phyloP scores from a whole-genome alignment of 2,797 vertebrate genomes.

The Enteromius radiatus region DNA sequence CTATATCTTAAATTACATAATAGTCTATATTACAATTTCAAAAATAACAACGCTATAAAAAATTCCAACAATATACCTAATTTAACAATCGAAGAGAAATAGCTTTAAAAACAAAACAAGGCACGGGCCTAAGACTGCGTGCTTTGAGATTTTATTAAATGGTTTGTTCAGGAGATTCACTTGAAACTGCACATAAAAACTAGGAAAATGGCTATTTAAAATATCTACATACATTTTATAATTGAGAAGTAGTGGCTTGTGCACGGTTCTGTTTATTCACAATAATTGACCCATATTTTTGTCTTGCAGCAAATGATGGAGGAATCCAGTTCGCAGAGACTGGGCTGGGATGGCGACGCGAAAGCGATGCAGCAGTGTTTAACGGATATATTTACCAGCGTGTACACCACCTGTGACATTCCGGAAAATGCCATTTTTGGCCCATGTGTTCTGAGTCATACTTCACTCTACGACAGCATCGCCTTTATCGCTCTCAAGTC shows the following conservation, averaged over 20 bases:
- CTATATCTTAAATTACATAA: background rate
- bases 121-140: background rate
- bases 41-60: background rate
- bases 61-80: background rate
- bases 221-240: background rate
- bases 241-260: background rate
- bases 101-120: background rate
- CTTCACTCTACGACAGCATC: slow-evolving; percentile 97
- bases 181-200: background rate
- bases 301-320: slow-evolving; percentile 81
- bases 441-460: slow-evolving; percentile 94
- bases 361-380: slow-evolving; percentile 97
- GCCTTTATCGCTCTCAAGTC: slow-evolving; percentile 97
- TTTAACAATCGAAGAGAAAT: background rate
- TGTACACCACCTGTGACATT: slow-evolving; percentile 96
- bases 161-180: background rate
- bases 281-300: background rate
- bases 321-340: slow-evolving; percentile 86
- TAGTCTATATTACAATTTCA: background rate
- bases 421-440: slow-evolving; percentile 96
- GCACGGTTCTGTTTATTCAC: background rate
- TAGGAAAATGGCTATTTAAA: background rate
- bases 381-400: slow-evolving; percentile 97
- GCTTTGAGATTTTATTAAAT: background rate
- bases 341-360: slow-evolving; percentile 92